Conservation (phyloP, 2,888 invertebrate genomes). For the Synanthedon vespiformis region DNA sequence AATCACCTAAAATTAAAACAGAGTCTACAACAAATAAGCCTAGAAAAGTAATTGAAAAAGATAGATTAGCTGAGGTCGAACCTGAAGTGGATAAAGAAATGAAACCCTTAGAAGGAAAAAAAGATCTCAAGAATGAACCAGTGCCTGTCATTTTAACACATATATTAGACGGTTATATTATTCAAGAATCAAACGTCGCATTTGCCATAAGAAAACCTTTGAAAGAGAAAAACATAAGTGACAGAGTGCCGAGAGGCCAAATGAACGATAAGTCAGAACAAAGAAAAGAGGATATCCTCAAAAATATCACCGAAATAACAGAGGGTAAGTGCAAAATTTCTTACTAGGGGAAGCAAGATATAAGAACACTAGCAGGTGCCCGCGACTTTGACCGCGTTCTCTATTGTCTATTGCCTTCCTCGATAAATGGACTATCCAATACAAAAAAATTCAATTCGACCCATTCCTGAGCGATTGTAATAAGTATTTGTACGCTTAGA, state of each 20-base stretch:
- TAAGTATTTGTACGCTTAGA: too few species aligned
- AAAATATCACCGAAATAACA: not conserved
- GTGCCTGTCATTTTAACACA: conserved; percentile 40
- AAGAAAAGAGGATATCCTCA: conserved; percentile 10
- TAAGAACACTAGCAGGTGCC: too few species aligned
- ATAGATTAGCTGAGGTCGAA: too few species aligned
- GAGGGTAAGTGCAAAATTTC: not conserved
- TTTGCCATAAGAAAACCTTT: conserved; percentile 51
- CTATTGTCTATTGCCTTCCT: too few species aligned
- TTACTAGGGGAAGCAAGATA: not conserved
- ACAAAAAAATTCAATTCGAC: too few species aligned
- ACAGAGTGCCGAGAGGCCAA: conserved; percentile 2
- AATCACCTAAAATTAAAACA: not conserved
- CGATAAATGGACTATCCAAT: too few species aligned
- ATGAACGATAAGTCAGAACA: conserved; percentile 7
- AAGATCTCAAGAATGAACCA: too few species aligned
- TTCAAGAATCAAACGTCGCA: conserved; percentile 58
- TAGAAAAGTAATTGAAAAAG: too few species aligned
- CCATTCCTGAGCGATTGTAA: too few species aligned
- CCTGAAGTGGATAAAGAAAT: not conserved
- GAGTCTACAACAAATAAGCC: too few species aligned
- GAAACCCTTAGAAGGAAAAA: not conserved
- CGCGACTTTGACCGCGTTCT: too few species aligned
- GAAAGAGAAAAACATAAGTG: conserved; percentile 23
- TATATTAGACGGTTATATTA: conserved; percentile 56